Evolutionary conservation across 2,888 invertebrate species (phyloP), one percentile per base, ranked within the genome.

Genomic region (Leucozona laternaria): DNA sequence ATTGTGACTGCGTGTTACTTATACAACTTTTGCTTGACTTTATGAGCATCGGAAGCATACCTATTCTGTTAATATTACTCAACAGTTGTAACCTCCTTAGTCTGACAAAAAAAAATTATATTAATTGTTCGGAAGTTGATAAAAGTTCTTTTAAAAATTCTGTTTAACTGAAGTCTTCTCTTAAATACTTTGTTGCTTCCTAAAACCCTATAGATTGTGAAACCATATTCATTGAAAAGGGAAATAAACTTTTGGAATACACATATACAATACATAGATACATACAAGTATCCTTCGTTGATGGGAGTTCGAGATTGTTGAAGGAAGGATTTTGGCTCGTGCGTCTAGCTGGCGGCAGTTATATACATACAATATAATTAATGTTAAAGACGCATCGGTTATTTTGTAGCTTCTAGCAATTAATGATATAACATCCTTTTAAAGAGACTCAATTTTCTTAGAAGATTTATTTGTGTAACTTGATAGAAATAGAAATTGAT

Each of bases 351-450:
- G 50, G 50, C 20, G 58, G 68, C 66, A 60, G n/a, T 75, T 7
- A 43, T 75, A 75, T 55, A 4, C 1, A 11, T 37, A 2, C 6
- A 28, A 28, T 37, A 31, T 55, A 34, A 75, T 75, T 80, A 75
- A 75, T 80, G 31, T 40, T 43, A 66, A 73, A 57, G 57, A 17
- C 31, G 57, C 57, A 72, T 72, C 50, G 28, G 64, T 37, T 58
- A 66, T 79, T 48, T 34, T 31, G 28, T 31, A 57, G 72, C 72
- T 72, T 66, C 40, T 50, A 31, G 64, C 66, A 79, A 73, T 79
- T 79, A 79, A 55, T 57, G 17, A 31, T 57, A 31, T 31, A 17
- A 57, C 34, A 34, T 55, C 57, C 31, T 57, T 57, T 57, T 57
- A 17, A 57, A 57, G 57, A 34, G 11, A 17, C 31, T 34, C 31